Base-by-base conservation (phyloP, 1,140 invertebrate genomes). In the Musca vetustissima region DNA sequence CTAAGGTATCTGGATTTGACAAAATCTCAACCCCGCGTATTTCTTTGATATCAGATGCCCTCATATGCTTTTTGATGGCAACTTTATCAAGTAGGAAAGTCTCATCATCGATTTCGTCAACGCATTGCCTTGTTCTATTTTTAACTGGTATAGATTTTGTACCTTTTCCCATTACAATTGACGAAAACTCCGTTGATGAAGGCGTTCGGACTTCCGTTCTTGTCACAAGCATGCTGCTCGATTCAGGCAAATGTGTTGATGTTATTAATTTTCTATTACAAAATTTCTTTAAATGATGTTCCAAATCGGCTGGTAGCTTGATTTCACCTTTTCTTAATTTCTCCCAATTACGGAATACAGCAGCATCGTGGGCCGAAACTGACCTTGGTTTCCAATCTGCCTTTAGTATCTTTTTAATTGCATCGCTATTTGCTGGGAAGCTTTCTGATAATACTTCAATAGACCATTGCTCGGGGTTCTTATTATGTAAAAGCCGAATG, bases 401-500 rank as follows among this genome's bases (percentile, higher is more conserved):
- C 72, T 86, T 87, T 2, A 92, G 69, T 55, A 92, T 77, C 86
- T 88, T 87, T 2, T 79, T 83, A 48, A 89, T 87, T 28, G 85
- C 82, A 14, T 85, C 84, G 6, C 88, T 86, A 25, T 89, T 86
- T 17, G 90, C 88, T 49, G 93, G 93, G 85, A 95, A 96, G 78
- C 91, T 90, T 76, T 93, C 88, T 7, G 91, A 86, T 19, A 96
- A 83, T 70, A 78, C 88, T 69, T 92, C 88, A 4, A 87, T 74
- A 3, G 87, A 90, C 92, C 93, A 96, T 74, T 90, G 87, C 36
- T 89, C 83, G 13, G 92, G 88, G 82, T 93, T 84, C 15, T 84
- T 83, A 21, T 83, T 71, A 75, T 92, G 86, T 2, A 96, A 83
- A 71, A 88, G 86, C 57, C 87, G 83, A 57, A 96, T 94, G 82